phyloP scores from a whole-genome alignment of 92 coral and sea anemone genomes.

The Bergia puertoricense region DNA sequence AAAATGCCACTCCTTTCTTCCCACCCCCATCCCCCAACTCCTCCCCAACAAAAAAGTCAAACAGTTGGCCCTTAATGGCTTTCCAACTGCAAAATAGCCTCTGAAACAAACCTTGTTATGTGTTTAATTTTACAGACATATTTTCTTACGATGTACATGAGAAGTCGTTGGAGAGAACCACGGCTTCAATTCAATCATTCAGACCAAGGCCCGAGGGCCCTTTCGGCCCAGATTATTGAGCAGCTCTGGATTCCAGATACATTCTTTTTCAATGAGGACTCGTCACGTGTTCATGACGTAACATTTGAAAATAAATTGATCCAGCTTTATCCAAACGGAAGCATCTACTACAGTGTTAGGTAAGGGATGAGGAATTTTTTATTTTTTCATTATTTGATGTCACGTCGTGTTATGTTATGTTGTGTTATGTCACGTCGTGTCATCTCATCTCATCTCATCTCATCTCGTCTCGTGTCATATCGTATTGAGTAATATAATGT shows the following conservation, averaged over 20 bases:
- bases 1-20: no score
- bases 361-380: not conserved
- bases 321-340: slow-evolving; percentile 40
- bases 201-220: slow-evolving; percentile 20
- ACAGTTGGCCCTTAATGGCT: not conserved
- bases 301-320: slow-evolving; percentile 42
- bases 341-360: slow-evolving; percentile 41
- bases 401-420: no score
- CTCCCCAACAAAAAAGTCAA: no score
- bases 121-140: not conserved
- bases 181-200: slow-evolving; percentile 42
- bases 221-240: slow-evolving; percentile 38
- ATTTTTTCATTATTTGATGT: no score
- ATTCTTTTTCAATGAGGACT: slow-evolving; percentile 47
- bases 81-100: not conserved
- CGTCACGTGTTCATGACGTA: slow-evolving; percentile 42
- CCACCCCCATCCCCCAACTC: no score
- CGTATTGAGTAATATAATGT: no score
- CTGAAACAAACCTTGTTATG: not conserved
- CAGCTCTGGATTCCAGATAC: slow-evolving; percentile 58
- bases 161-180: slow-evolving; percentile 49
- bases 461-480: no score
- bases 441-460: no score
- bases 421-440: no score
- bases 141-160: slow-evolving; percentile 44